Evolutionary conservation across 2,888 invertebrate species (phyloP), one percentile per base, ranked within the genome.

Genomic region (Ophioninae sp.): DNA sequence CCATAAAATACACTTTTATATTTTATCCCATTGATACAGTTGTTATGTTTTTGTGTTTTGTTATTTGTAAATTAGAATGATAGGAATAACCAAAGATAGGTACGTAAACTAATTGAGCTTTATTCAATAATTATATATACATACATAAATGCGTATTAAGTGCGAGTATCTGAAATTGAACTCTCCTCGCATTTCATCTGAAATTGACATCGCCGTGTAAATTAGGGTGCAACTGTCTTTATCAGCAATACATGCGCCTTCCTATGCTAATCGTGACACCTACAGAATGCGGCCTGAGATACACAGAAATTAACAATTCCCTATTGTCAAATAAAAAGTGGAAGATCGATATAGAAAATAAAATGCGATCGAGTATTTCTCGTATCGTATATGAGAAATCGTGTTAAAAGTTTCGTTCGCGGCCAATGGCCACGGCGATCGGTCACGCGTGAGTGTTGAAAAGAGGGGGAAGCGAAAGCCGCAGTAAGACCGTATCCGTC

Each of bases 401-500:
- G 71, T 64, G 58, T 56, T 51, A 13, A 51, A 20, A 37, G 56
- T 69, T 72, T 56, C 71, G 51, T n/a, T 56, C 39, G 41, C 56
- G 37, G 56, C 39, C 64, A 41, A 58, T 22, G 37, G 20, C n/a
- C n/a, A 51, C n/a, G 20, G 30, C 7, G 30, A 58, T n/a, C 37
- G 37, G 20, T 5, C 20, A 1, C 23, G 56, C 17, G 51, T 22
- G 30, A n/a, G 20, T 2, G 59, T 7, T 8, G 6, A 6, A 20
- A 20, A 20, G 37, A 23, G 30, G 58, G 56, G 51, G 71, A 30
- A 17, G 23, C 68, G 61, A 65, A 51, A 73, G 20, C 73, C 73
- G 73, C 78, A 82, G 79, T 79, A 72, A 22, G 37, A 78, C 64
- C 61, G 79, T 76, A 44, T 72, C 76, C 69, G 59, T 59, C 75